Evolutionary conservation across 2,797 vertebrate species (phyloP).

Genomic region (Periophthalmus magnuspinnatus): DNA sequence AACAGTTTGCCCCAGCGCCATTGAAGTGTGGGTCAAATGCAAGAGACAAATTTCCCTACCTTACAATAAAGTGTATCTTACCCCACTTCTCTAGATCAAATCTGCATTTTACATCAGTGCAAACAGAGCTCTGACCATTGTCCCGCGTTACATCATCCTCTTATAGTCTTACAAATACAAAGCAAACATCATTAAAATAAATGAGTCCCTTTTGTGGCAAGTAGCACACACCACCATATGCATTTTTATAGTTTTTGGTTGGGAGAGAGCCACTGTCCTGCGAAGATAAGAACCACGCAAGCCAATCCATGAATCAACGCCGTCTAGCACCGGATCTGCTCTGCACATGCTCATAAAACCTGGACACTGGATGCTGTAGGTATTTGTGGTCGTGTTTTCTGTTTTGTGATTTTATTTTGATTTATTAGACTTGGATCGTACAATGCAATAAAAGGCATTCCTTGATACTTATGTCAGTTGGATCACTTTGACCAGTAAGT

Average conservation of each 20-base stretch:
- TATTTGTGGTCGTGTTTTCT: background rate
- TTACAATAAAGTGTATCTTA: too few relatives aligned
- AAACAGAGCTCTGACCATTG: background rate
- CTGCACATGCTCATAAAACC: constrained; percentile 75
- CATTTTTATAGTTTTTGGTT: constrained; percentile 61
- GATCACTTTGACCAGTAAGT: background rate
- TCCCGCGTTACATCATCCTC: constrained; percentile 17
- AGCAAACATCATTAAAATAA: constrained; percentile 23
- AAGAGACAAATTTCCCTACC: too few relatives aligned
- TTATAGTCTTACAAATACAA: constrained; percentile 2
- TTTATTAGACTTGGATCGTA: constrained; percentile 22
- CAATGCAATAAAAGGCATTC: constrained; percentile 22
- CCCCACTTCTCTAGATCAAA: too few relatives aligned
- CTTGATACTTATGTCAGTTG: constrained; percentile 19
- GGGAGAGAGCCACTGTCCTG: constrained; percentile 53
- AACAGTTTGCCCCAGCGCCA: too few relatives aligned
- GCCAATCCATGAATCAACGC: constrained; percentile 67
- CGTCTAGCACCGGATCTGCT: constrained; percentile 60
- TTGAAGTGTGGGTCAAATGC: too few relatives aligned
- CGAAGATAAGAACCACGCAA: constrained; percentile 71
- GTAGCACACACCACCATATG: constrained; percentile 51
- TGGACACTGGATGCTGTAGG: constrained; percentile 21
- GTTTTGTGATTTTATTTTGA: background rate
- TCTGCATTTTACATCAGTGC: constrained; percentile 4
- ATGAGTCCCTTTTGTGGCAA: constrained; percentile 20